Evolutionary conservation across 2,113 vertebrate species (phyloP).

Genomic region (Spheniscus mendiculus): DNA sequence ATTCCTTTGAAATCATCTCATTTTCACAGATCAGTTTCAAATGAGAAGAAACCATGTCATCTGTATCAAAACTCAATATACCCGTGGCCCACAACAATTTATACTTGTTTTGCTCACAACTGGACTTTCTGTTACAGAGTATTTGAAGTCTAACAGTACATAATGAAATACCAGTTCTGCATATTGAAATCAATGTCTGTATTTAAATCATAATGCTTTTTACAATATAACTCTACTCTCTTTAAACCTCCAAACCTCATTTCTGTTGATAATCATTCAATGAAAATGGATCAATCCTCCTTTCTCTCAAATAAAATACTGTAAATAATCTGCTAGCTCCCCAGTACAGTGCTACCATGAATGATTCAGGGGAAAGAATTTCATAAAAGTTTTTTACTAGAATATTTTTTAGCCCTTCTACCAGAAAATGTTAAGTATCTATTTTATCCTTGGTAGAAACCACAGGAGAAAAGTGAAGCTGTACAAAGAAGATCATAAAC

Average conservation of each 20-base stretch:
- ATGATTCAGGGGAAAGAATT: neutral
- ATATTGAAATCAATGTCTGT: neutral
- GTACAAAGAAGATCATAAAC: neutral
- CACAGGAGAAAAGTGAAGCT: neutral
- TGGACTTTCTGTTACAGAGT: neutral
- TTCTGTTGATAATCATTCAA: neutral
- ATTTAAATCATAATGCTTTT: neutral
- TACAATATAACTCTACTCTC: neutral
- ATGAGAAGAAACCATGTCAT: neutral
- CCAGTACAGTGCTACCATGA: neutral
- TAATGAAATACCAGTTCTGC: neutral
- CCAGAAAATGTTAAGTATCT: neutral
- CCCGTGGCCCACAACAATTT: neutral
- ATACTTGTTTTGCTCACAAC: neutral
- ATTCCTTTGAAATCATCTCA: neutral
- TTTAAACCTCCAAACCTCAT: neutral
- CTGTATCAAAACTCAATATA: neutral
- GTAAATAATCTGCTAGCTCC: neutral
- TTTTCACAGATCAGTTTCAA: neutral
- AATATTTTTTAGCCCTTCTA: neutral
- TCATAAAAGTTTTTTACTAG: neutral
- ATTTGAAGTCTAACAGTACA: neutral
- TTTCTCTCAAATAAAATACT: neutral
- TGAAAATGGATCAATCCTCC: neutral
- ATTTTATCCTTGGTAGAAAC: neutral